A percentile compares a stretch with the other conserved stretches of the same genome.
phyloP scores from a whole-genome alignment of 2,888 invertebrate species.

The Amorpha juglandis region DNA sequence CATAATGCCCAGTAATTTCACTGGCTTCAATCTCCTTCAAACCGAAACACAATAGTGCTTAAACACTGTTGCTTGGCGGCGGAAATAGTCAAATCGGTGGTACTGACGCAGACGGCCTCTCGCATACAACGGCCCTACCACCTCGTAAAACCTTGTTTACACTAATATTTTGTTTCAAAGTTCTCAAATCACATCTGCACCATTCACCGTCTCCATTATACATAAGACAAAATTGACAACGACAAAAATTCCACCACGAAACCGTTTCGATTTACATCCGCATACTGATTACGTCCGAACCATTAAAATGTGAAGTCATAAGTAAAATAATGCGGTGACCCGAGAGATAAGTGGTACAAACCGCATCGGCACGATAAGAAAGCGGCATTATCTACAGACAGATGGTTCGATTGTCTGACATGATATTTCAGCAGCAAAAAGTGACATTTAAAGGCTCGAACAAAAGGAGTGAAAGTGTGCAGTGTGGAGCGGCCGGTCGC shows the following conservation, averaged over 20 bases:
- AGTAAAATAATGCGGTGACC: conserved; percentile 41
- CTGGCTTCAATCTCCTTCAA: no score
- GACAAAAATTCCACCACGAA: conserved; percentile 9
- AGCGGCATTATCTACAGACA: conserved; percentile 59
- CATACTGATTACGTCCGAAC: conserved; percentile 1
- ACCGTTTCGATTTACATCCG: background rate
- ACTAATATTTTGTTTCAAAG: background rate
- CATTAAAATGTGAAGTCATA: conserved; percentile 24
- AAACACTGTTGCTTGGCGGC: no score
- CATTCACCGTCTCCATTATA: background rate
- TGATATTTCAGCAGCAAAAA: conserved; percentile 66
- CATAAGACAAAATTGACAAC: background rate
- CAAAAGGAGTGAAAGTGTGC: conserved; percentile 74
- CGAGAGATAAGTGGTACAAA: conserved; percentile 48
- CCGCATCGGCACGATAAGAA: conserved; percentile 62
- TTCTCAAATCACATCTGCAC: background rate
- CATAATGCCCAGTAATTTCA: no score
- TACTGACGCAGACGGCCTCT: no score
- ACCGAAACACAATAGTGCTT: no score
- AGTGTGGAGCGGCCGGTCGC: conserved; percentile 26
- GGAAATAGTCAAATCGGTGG: no score
- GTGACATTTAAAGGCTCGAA: conserved; percentile 58
- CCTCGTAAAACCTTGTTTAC: no score
- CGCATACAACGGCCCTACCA: no score
- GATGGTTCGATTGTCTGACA: conserved; percentile 60